Evolutionary conservation across 2,888 invertebrate genomes (phyloP).

Genomic region (Saturnia pavonia): DNA sequence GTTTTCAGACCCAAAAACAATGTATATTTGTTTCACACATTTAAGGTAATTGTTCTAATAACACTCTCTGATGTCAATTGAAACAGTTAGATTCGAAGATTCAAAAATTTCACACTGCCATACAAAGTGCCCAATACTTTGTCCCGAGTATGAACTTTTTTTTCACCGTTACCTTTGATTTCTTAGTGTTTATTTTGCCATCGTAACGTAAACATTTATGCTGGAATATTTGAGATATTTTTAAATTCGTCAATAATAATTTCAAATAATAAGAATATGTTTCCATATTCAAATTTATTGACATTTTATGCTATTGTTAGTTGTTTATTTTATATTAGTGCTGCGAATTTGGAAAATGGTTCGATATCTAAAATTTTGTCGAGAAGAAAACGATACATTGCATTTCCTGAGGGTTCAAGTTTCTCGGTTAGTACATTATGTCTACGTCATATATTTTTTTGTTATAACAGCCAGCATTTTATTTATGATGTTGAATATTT

Average conservation of each 20-base stretch:
- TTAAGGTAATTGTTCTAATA: conserved; percentile 24
- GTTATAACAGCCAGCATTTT: neutral
- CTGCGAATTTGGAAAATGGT: conserved; percentile 24
- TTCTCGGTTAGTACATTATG: conserved; percentile 83
- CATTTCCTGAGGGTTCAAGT: conserved; percentile 88
- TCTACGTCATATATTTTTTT: no score
- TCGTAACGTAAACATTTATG: neutral
- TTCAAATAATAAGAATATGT: conserved; percentile 29
- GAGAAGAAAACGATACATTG: conserved; percentile 83
- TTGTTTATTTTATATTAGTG: conserved; percentile 35
- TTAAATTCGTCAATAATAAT: neutral
- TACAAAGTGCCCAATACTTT: conserved; percentile 3
- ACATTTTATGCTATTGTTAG: conserved; percentile 29
- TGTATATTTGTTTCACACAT: conserved; percentile 17
- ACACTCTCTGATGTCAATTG: conserved; percentile 17
- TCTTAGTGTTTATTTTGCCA: conserved; percentile 21
- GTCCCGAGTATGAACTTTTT: conserved; percentile 14
- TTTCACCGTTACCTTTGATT: conserved; percentile 26
- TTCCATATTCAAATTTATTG: conserved; percentile 27
- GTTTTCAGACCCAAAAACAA: conserved; percentile 17
- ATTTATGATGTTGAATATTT: neutral
- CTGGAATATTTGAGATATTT: neutral
- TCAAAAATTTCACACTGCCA: neutral
- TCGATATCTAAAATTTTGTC: conserved; percentile 66
- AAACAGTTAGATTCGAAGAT: conserved; percentile 19